Base-by-base conservation (phyloP, 2,113 vertebrate genomes). In the Acanthochromis polyacanthus region DNA sequence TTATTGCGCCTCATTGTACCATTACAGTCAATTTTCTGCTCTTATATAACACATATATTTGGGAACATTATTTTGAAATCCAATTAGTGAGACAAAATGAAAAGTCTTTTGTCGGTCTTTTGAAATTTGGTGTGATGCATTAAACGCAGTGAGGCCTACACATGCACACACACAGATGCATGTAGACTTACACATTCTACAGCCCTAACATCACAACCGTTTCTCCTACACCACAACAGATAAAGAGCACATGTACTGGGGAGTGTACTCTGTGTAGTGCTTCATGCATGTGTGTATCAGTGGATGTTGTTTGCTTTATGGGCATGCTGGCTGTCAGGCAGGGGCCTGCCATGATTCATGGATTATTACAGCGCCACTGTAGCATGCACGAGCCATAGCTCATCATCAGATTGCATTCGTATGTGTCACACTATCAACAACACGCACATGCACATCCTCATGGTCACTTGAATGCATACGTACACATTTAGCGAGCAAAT, bases 331-430 rank as follows among this genome's bases (percentile, higher is more conserved):
- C 81, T 93, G 91, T 92, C 85, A 85, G 58, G 59, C 50, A 56
- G 45, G 64, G 63, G 57, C 65, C 81, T 71, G 78, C 68, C 30
- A 66, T 93, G 90, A 93, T 92, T 92, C 81, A 92, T 92, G 81
- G 86, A 80, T 92, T 92, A 89, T 93, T 93, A 91, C 89, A 84
- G 85, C 71, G 82, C 70, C 43, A 60, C 83, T 82, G 88, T 85
- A 80, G 88, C 86, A 75, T 88, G 78, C 85, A 78, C 60, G 64
- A 80, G 70, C 85, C 83, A 84, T 87, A 88, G 81, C 90, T 94
- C 91, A 90, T 93, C 84, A 89, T 91, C 89, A 85, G 89, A 93
- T 88, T 89, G 79, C 85, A 85, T 87, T 90, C 81, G 80, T 82
- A 85, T 89, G 84, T 60, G 73, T 92, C 92, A 88, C 74, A 53